Conservation (phyloP, 2,888 invertebrate genomes). For the Rotaria macrura region DNA sequence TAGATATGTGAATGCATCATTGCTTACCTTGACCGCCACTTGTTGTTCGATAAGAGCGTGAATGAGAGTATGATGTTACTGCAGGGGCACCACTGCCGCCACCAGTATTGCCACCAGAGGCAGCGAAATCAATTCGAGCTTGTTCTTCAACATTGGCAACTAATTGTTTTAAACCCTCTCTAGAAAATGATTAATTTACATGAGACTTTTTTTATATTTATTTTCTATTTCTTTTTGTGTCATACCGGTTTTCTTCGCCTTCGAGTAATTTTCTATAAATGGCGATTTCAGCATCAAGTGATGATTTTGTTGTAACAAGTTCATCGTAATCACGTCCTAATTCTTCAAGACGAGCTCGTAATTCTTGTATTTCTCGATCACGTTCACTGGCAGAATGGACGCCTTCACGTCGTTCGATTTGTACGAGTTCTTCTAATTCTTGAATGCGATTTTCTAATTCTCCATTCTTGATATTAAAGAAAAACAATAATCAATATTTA, state of each 20-base stretch:
- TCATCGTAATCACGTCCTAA: constrained; percentile 47
- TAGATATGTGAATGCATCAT: not conserved
- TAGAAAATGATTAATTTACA: not conserved
- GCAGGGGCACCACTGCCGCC: not conserved
- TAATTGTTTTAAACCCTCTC: constrained; percentile 24
- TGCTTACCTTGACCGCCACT: constrained; percentile 6
- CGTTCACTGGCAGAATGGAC: constrained; percentile 44
- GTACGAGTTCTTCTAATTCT: constrained; percentile 51
- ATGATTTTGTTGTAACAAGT: constrained; percentile 47
- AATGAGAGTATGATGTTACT: not conserved
- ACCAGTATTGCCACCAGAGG: not conserved
- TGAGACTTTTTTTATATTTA: not conserved
- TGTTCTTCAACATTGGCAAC: constrained; percentile 21
- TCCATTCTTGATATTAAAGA: constrained; percentile 39
- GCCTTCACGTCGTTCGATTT: constrained; percentile 51
- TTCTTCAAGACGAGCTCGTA: constrained; percentile 46
- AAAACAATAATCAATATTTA: not conserved
- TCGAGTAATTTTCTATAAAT: constrained; percentile 49
- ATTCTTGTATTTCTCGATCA: constrained; percentile 46
- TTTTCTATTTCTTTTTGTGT: too few relatives aligned
- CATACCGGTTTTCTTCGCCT: constrained; percentile 45
- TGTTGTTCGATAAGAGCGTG: not conserved
- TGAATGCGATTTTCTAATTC: constrained; percentile 52
- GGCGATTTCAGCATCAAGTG: constrained; percentile 47
- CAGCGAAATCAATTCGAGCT: constrained; percentile 12